Percentiles rank a stretch among this genome's conserved stretches.
Evolutionary conservation across 2,113 vertebrate genomes (phyloP).

Genomic region (Illadopsis cleaveri): DNA sequence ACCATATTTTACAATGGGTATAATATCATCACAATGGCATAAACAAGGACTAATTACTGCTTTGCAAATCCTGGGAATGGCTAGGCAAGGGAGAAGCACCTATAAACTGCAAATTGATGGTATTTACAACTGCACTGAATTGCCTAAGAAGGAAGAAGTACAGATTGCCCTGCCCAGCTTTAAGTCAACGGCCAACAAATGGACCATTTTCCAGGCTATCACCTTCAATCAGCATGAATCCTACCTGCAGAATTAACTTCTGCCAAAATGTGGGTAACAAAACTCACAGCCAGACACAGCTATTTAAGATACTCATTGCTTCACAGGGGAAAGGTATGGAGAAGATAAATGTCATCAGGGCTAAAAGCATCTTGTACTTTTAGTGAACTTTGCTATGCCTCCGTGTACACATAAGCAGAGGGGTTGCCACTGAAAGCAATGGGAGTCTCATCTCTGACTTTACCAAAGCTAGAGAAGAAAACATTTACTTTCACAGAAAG

Average conservation of each 20-base stretch:
- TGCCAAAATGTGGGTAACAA: neutral
- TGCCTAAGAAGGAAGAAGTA: neutral
- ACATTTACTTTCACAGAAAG: neutral
- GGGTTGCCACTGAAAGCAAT: neutral
- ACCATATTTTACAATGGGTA: fast-evolving
- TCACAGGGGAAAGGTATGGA: neutral
- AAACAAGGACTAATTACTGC: neutral
- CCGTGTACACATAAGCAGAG: neutral
- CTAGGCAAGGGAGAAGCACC: neutral
- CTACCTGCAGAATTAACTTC: neutral
- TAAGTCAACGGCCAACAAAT: neutral
- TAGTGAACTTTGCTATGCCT: neutral
- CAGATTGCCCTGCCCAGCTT: neutral
- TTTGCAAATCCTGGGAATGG: neutral
- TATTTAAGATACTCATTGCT: neutral
- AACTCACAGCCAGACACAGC: neutral
- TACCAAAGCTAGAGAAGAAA: neutral
- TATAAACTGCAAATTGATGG: neutral
- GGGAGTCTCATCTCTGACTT: neutral
- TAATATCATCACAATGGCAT: neutral
- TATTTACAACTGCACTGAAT: neutral
- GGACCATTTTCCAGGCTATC: neutral
- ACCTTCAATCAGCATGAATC: neutral
- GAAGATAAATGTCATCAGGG: neutral
- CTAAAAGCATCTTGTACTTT: neutral